A percentile compares a stretch with the other conserved stretches of the same genome.
Evolutionary conservation across 1,140 invertebrate genomes (phyloP).

Genomic region (Neodiprion lecontei): DNA sequence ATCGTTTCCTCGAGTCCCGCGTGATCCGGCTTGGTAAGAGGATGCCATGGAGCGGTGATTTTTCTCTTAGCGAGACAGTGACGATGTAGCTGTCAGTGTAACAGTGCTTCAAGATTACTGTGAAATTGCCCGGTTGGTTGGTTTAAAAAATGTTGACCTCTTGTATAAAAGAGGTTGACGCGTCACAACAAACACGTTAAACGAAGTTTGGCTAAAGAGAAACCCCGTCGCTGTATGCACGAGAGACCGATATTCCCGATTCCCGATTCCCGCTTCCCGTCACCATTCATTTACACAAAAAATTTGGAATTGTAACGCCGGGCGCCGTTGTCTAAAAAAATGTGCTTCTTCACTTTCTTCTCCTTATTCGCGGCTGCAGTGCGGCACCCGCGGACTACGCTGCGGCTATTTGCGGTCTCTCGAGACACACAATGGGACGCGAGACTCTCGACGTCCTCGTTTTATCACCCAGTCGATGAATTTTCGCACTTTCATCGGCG

Average conservation of each 20-base stretch:
- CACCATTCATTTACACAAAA: not conserved
- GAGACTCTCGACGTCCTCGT: not conserved
- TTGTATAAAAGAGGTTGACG: not conserved
- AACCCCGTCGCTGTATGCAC: too few relatives aligned
- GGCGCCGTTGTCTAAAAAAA: too few relatives aligned
- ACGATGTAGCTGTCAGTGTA: constrained; percentile 4
- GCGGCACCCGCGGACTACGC: too few relatives aligned
- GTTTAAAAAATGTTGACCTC: not conserved
- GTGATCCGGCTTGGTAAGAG: too few relatives aligned
- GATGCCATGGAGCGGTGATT: not conserved
- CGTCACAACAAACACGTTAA: not conserved
- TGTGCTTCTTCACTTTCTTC: too few relatives aligned
- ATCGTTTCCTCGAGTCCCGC: not conserved
- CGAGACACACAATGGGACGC: not conserved
- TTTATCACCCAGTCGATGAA: not conserved
- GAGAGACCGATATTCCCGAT: too few relatives aligned
- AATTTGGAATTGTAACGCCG: too few relatives aligned
- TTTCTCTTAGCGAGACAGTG: not conserved
- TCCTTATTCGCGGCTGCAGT: too few relatives aligned
- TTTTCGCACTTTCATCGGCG: not conserved
- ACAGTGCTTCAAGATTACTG: not conserved
- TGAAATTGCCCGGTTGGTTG: not conserved
- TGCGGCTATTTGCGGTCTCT: not conserved
- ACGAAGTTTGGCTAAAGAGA: not conserved
- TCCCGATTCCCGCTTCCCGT: not conserved